Base-by-base conservation (phyloP, 2,113 vertebrate genomes). In the Ammodytes dubius region DNA sequence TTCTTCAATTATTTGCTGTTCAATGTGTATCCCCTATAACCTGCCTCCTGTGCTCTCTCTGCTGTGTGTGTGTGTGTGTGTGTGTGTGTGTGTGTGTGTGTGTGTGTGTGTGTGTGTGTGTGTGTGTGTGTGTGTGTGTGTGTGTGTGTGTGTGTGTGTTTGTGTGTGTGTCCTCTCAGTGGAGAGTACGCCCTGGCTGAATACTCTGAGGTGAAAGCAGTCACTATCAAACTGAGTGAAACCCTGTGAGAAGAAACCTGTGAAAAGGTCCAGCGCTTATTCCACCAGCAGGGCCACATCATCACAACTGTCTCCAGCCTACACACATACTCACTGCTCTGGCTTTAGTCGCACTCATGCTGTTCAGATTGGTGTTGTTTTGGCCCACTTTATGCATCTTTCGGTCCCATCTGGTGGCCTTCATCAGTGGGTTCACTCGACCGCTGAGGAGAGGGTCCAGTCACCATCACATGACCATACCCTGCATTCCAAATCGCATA, bases 141-240 rank as follows among this genome's bases (percentile, higher is more conserved):
- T 27, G 27, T 27, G 27, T 27, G 27, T 27, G 27, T 27, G 27
- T 27, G 27, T 27, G 27, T 27, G 27, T 27, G 27, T 27, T 1
- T 27, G 27, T 27, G 27, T 27, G 27, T 27, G 27, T 27, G 45
- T 84, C 85, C 50, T 81, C 80, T 50, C 94, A 99, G 98, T 0
- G 98, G 98, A 43, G 97, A 99, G 90, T 98, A 99, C 1, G 97
- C 97, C 3, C 88, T 99, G 81, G 93, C 96, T 0, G 98, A 99
- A 85, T 99, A 99, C 86, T 96, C 97, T 0, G 98, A 99, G 87
- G 97, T 99, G 86, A 97, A 99, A 93, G 96, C 97, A 0, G 95
- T 99, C 90, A 99, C 97, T 79, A 97, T 99, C 88, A 99, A 98
- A 93, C 94, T 99, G 15, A 94, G 93, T 3, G 94, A 97, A 93